These are phyloP conservation scores for Antedon mediterranea DNA, from an alignment of 53 echinoderm and acorn worm genomes.

Conservation along the genomic window DNA sequence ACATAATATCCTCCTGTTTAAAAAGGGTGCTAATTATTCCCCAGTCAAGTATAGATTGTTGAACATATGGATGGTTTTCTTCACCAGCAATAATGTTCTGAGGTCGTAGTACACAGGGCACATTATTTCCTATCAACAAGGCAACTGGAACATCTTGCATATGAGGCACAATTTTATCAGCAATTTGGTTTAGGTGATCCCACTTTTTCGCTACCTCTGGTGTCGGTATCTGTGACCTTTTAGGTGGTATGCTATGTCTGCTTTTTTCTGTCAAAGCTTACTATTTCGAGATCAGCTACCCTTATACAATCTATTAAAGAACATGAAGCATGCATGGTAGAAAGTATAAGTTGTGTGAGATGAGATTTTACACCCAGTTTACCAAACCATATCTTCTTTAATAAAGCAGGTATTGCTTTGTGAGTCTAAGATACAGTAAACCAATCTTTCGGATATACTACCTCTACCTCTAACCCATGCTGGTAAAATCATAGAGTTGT, in stretches of 20 bases:
- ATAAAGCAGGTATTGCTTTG: constrained; percentile 25
- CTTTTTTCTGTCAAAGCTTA: constrained; percentile 14
- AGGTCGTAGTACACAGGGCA: constrained; percentile 1
- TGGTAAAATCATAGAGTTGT: constrained; percentile 27
- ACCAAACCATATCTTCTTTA: constrained; percentile 1
- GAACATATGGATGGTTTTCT: constrained; percentile 17
- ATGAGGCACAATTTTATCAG: constrained; percentile 24
- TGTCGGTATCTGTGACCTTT: constrained; percentile 33
- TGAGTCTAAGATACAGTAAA: constrained; percentile 22
- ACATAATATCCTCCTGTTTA: neutral
- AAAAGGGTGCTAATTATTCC: constrained; percentile 12
- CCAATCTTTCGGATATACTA: constrained; percentile 1
- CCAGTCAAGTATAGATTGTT: constrained; percentile 11
- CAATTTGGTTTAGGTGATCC: constrained; percentile 21
- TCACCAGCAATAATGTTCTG: constrained; percentile 15
- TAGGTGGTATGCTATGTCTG: constrained; percentile 17
- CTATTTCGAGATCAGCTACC: constrained; percentile 23
- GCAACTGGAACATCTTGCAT: constrained; percentile 6
- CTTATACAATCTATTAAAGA: constrained; percentile 4
- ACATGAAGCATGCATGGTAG: constrained; percentile 19
- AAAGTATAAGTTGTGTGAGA: constrained; percentile 9
- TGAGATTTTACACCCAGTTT: constrained; percentile 4
- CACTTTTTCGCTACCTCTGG: constrained; percentile 21
- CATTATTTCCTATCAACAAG: constrained; percentile 6
- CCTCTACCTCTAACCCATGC: constrained; percentile 7